phyloP scores from a whole-genome alignment of 2,888 invertebrate genomes.

The Chrysodeixis includens region DNA sequence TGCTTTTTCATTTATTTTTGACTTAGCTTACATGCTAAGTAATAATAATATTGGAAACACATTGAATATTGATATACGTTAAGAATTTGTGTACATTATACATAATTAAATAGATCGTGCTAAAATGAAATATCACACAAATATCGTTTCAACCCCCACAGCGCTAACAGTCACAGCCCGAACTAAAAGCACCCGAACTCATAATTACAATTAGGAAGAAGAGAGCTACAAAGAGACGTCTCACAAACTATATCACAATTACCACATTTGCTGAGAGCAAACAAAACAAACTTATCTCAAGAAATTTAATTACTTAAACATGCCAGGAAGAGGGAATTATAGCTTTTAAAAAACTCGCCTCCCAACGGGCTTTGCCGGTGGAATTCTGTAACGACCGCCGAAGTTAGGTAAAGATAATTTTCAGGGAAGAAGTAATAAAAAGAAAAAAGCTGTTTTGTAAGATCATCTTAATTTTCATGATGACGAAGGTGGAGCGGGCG shows the following conservation, averaged over 20 bases:
- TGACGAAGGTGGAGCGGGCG: slow-evolving; percentile 28
- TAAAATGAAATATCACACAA: too few species aligned
- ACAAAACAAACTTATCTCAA: slow-evolving; percentile 36
- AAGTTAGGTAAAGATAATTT: slow-evolving; percentile 52
- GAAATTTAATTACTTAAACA: slow-evolving; percentile 55
- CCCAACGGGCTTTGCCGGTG: slow-evolving; percentile 40
- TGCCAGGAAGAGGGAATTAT: slow-evolving; percentile 45
- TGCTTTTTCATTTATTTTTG: too few species aligned
- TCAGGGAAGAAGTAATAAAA: slow-evolving; percentile 45
- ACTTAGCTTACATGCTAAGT: too few species aligned
- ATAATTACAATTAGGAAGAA: slow-evolving; percentile 31
- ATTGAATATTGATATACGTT: too few species aligned
- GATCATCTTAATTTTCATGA: slow-evolving; percentile 45
- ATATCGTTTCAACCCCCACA: too few species aligned
- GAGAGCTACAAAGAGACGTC: slow-evolving; percentile 12
- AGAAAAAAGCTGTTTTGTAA: slow-evolving; percentile 44
- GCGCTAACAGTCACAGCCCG: slow-evolving; percentile 9
- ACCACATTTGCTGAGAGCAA: slow-evolving; percentile 17
- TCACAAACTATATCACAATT: slow-evolving; percentile 38
- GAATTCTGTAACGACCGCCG: slow-evolving; percentile 57
- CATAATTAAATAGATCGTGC: too few species aligned
- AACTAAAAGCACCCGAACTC: slow-evolving; percentile 25
- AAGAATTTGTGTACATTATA: too few species aligned
- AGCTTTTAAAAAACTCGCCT: slow-evolving; percentile 45
- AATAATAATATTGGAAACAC: too few species aligned